Percentiles rank a stretch among this genome's conserved stretches.
Evolutionary conservation across 2,888 invertebrate species (phyloP).

Genomic region (Mechanitis mazaeus): DNA sequence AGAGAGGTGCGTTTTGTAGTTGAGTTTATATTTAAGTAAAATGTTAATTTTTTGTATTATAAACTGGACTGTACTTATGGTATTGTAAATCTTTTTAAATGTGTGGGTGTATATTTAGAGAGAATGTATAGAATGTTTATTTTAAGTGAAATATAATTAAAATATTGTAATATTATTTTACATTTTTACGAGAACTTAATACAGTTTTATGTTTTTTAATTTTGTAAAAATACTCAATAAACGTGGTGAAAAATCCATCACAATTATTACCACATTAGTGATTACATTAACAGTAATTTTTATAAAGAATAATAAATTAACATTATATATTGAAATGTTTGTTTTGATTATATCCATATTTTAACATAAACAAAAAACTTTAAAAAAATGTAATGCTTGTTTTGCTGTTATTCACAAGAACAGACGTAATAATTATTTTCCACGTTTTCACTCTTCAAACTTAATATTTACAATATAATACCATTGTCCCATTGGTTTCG

Average conservation of each 20-base stretch:
- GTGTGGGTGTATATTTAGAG: slow-evolving; percentile 37
- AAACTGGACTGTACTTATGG: slow-evolving; percentile 66
- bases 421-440: no score
- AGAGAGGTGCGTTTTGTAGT: slow-evolving; percentile 20
- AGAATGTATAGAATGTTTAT: slow-evolving; percentile 48
- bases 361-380: no score
- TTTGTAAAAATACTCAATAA: slow-evolving; percentile 29
- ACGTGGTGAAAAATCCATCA: slow-evolving; percentile 63
- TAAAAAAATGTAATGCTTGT: no score
- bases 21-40: slow-evolving; percentile 44
- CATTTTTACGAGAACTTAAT: slow-evolving; percentile 33
- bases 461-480: no score
- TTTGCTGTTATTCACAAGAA: no score
- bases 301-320: slow-evolving; percentile 67
- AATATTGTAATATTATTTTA: slow-evolving; percentile 47
- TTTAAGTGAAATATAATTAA: slow-evolving; percentile 36
- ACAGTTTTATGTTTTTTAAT: slow-evolving; percentile 9
- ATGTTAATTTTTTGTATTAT: slow-evolving; percentile 62
- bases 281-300: slow-evolving; percentile 61
- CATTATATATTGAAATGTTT: slow-evolving; percentile 45
- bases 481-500: no score
- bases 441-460: no score
- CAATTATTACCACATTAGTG: slow-evolving; percentile 69
- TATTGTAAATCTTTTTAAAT: slow-evolving; percentile 44
- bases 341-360: slow-evolving; percentile 32